Evolutionary conservation across 1,140 invertebrate species (phyloP), one percentile per base, ranked within the genome.

Genomic region (Aradophagus sp.): DNA sequence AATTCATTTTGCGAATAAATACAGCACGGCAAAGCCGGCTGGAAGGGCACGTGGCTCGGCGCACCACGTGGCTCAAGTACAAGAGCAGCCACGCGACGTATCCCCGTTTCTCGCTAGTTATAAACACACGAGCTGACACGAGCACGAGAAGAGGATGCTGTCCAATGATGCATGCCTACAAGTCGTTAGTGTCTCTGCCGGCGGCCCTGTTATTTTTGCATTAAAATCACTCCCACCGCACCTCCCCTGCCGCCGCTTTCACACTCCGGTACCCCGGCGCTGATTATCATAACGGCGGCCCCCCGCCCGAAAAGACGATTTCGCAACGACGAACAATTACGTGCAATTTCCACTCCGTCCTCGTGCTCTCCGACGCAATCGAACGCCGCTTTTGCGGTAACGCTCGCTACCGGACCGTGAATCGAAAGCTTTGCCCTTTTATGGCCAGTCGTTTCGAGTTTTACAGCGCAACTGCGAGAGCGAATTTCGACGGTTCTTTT

Each of bases 161-260:
- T 53, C 74, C 78, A 80, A 80, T 79, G 79, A 77, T 69, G 80
- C 79, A 56, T 81, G 72, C 48, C 62, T 56, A 48, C 72, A 69
- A 77, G 74, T 84, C 80, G 77, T 84, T 84, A 84, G 77, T 75
- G 67, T 77, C 69, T 68, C 62, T 70, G 63, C 31, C 36, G 73
- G 70, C 75, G 67, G 73, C 67, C 79, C 77, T 77, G 76, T 81
- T 80, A 81, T 81, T 82, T 82, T 80, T 80, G 63, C 73, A 82
- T 82, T 80, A 79, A 83, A 82, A 79, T 78, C 73, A 74, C 52
- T 73, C 75, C 70, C 67, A 42, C 41, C 38, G 56, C 13, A 50
- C 55, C 41, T 35, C 13, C 47, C 47, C 20, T 16, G 31, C 19
- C 44, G 36, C 55, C 55, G 36, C 45, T 48, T 74, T 77, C 36